A percentile compares a stretch with the other conserved stretches of the same genome.
phyloP scores from a whole-genome alignment of 2,113 vertebrate genomes.

The Rynchops niger region DNA sequence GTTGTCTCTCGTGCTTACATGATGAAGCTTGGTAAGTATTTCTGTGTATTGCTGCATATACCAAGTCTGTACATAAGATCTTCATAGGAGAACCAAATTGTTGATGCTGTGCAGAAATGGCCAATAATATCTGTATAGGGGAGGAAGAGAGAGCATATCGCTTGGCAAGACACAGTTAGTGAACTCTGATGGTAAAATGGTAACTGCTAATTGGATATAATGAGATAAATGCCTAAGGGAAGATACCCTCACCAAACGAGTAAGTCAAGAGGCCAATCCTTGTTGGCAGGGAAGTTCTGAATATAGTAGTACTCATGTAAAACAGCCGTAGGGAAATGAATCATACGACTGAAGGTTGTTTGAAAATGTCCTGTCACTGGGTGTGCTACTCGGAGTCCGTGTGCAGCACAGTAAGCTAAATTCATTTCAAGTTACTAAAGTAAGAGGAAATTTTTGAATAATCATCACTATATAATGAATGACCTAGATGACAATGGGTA shows the following conservation, averaged over 20 bases:
- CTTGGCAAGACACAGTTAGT: background rate
- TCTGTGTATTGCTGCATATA: background rate
- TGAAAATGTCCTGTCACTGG: conserved; percentile 18
- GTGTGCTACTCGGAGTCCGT: background rate
- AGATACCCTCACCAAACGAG: conserved; percentile 17
- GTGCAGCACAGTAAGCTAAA: background rate
- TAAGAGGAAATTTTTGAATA: conserved; percentile 44
- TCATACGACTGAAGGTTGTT: background rate
- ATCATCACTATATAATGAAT: background rate
- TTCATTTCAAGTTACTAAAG: background rate
- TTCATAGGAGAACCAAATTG: background rate
- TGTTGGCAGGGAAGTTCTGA: conserved; percentile 37
- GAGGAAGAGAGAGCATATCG: background rate
- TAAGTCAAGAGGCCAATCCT: background rate
- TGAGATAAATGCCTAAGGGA: background rate
- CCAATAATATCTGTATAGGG: background rate
- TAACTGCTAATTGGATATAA: background rate
- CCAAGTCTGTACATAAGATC: background rate
- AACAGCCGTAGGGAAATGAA: conserved; percentile 22
- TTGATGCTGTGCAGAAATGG: background rate
- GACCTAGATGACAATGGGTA: conserved; percentile 37
- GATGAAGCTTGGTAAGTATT: background rate
- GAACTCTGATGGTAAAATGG: background rate
- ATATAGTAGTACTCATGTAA: background rate
- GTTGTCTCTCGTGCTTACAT: background rate